phyloP scores from a whole-genome alignment of 1,140 invertebrate species.

The Dryas iulia region DNA sequence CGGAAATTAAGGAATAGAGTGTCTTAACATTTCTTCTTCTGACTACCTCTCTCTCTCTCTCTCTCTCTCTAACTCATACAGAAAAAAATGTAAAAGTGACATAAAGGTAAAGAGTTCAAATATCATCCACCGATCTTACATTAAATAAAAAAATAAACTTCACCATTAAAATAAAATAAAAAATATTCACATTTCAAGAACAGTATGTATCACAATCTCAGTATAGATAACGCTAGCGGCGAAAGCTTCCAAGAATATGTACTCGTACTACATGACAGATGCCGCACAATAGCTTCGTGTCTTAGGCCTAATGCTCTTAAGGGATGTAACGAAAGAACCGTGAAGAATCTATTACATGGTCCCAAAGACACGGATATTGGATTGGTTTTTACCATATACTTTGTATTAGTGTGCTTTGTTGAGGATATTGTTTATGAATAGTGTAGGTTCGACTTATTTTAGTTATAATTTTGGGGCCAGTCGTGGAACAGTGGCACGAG shows the following conservation, averaged over 20 bases:
- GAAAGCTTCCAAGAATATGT: slow-evolving; percentile 14
- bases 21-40: no score
- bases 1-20: no score
- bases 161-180: not conserved
- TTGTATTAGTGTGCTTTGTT: not conserved
- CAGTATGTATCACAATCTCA: slow-evolving; percentile 31
- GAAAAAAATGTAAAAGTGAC: no score
- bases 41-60: no score
- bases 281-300: not conserved
- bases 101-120: no score
- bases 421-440: not conserved
- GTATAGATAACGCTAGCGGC: slow-evolving; percentile 22
- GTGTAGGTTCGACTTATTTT: no score
- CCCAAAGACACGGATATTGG: not conserved
- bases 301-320: slow-evolving; percentile 15
- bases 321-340: slow-evolving; percentile 6
- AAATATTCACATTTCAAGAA: not conserved
- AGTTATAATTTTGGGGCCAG: not conserved
- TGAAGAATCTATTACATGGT: slow-evolving; percentile 1
- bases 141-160: slow-evolving; percentile 9
- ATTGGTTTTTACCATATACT: not conserved
- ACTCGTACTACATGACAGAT: slow-evolving; percentile 14
- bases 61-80: no score
- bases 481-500: no score
- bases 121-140: no score